phyloP scores from a whole-genome alignment of 1,140 invertebrate genomes.

The Listronotus bonariensis region DNA sequence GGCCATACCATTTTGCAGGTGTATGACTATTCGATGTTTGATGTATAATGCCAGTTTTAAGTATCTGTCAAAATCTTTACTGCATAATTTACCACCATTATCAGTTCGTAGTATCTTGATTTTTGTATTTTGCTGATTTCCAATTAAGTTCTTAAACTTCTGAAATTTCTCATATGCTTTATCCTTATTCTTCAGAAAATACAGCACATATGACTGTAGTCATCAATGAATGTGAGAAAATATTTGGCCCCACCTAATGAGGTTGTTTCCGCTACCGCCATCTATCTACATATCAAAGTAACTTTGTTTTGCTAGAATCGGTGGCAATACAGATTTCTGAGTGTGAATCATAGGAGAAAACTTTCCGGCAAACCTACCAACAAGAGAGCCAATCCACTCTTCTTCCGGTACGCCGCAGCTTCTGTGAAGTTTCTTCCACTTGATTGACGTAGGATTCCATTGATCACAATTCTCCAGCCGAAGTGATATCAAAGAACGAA shows the following conservation, averaged over 20 bases:
- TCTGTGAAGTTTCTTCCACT: constrained; percentile 37
- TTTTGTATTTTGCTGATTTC: too few relatives aligned
- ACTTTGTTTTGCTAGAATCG: constrained; percentile 34
- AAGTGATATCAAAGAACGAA: constrained; percentile 37
- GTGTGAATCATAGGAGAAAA: constrained; percentile 28
- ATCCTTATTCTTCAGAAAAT: too few relatives aligned
- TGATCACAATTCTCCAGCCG: constrained; percentile 34
- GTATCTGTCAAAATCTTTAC: too few relatives aligned
- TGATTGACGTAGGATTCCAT: constrained; percentile 40
- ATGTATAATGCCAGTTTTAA: too few relatives aligned
- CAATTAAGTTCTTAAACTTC: too few relatives aligned
- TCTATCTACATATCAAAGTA: constrained; percentile 27
- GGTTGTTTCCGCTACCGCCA: too few relatives aligned
- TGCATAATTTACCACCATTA: too few relatives aligned
- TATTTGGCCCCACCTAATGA: too few relatives aligned
- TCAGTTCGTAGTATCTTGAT: too few relatives aligned
- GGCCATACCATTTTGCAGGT: constrained; percentile 52
- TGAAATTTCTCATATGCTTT: too few relatives aligned
- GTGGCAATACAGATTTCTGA: constrained; percentile 30
- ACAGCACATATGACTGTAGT: too few relatives aligned
- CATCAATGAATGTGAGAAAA: too few relatives aligned
- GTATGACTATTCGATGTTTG: constrained; percentile 48
- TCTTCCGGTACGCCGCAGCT: constrained; percentile 38
- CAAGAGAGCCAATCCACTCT: constrained; percentile 28
- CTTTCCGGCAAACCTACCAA: constrained; percentile 50